Base-by-base conservation (phyloP, 2,888 invertebrate genomes). In the Troides oblongomaculatus region DNA sequence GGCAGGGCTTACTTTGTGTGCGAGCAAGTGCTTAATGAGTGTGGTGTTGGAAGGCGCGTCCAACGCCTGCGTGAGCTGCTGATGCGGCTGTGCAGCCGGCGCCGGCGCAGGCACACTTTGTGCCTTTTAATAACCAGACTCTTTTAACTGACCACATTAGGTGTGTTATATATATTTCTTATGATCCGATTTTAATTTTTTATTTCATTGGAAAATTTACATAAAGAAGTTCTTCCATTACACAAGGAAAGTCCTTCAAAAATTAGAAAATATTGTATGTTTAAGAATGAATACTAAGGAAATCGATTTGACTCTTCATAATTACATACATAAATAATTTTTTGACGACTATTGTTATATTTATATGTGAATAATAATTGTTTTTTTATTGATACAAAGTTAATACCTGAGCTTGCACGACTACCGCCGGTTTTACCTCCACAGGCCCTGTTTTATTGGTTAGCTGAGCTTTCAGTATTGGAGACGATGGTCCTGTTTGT, bases 11-110 rank as follows among this genome's bases (percentile, higher is more conserved):
- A 98, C 97, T 96, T 98, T 99, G 90, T 97, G 97, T 79, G 98
- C 98, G 87, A 99, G 93, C 76, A 99, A 94, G 91, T 97, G 98
- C 92, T 98, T 98, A 86, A 98, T 98, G 78, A 98, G 94, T 72
- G 97, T 97, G 66, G 97, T 96, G 82, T 95, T 95, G 70, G 94
- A 94, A 58, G 73, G 79, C 58, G 86, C 76, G 71, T 92, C 90
- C 59, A 89, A 76, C 6, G 87, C 85, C 71, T 87, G 91, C 7
- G 85, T 80, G 4, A 86, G 78, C 66, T 84, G 85, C 43, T 84
- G 84, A 74, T 87, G 90, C 0, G 82, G 58, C 2, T 76, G 43
- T 36, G 62, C 36, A 30, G 62, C 23, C 23, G 63, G 53, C 30
- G 39, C 18, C 12, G 23, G 56, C 4, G 53, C 21, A 23, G 50